Percentiles rank a stretch among this genome's conserved stretches.
These are phyloP conservation scores for Ceriagrion tenellum DNA, from an alignment of 2,888 invertebrate genomes.

Conservation along the genomic window DNA sequence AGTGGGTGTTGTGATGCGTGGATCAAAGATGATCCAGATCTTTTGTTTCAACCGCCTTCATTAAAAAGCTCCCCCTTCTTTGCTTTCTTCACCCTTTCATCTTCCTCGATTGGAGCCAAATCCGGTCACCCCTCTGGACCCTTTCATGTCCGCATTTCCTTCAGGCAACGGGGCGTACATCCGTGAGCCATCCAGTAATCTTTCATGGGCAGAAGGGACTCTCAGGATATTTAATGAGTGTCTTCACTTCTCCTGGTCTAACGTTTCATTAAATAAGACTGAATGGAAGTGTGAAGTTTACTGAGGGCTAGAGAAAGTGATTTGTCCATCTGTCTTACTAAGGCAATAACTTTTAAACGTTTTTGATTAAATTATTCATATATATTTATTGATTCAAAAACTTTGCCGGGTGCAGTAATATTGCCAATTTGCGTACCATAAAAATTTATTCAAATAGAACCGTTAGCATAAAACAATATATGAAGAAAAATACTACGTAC, in stretches of 20 bases:
- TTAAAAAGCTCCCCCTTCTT: not conserved
- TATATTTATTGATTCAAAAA: too few relatives aligned
- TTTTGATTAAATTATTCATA: too few relatives aligned
- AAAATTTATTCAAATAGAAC: too few relatives aligned
- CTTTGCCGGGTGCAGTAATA: too few relatives aligned
- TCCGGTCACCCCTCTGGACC: not conserved
- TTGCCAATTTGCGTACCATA: too few relatives aligned
- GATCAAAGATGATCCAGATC: conserved; percentile 2
- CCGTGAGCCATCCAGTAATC: not conserved
- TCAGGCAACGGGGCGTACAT: not conserved
- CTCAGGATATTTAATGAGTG: not conserved
- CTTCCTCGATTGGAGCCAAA: not conserved
- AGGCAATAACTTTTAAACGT: too few relatives aligned
- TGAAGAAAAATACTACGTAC: too few relatives aligned
- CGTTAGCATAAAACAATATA: too few relatives aligned
- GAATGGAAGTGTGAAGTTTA: not conserved
- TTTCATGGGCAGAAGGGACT: not conserved
- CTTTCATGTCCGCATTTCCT: not conserved
- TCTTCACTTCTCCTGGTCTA: not conserved
- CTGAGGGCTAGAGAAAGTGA: too few relatives aligned
- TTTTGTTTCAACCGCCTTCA: not conserved
- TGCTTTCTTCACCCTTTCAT: not conserved
- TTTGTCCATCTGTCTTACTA: too few relatives aligned
- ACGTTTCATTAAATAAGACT: not conserved
- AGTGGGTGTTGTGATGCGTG: not conserved